Evolutionary conservation across 2,113 vertebrate genomes (phyloP), one percentile per base, ranked within the genome.

Genomic region (Otus sunia): DNA sequence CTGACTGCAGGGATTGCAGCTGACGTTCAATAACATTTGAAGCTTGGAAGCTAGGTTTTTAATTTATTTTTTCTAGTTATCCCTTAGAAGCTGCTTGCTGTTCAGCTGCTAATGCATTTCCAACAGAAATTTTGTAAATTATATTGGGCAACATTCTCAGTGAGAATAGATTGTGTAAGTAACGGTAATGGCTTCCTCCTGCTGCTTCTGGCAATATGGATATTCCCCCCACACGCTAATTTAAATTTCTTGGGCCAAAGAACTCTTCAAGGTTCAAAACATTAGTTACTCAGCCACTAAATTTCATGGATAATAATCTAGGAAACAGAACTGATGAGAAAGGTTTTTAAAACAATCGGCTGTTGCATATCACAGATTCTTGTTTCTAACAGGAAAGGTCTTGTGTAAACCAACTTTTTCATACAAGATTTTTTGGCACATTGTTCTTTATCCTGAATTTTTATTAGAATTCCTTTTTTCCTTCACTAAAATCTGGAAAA

Each of bases 41-140:
- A 96, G 74, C 90, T 93, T 95, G 32, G 45, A 91, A 95, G 88
- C 93, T 94, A 92, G 81, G 88, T 89, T 97, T 97, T 97, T 90
- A 96, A 96, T 97, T 94, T 95, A 66, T 91, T 97, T 97, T 97
- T 96, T 93, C 91, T 94, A 10, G 95, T 97, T 97, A 85, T 96
- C 95, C 91, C 23, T n/a, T 91, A 96, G 95, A 98, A 97, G 85
- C 92, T 95, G 73, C 96, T 97, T 95, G 50, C 92, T 91, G 97
- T 97, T 98, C 96, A 97, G 95, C 91, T 89, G 94, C 97, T 98
- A 98, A 98, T 98, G 97, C 97, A 98, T 97, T 97, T 98, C 96
- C 97, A 97, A 93, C 92, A 93, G 98, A 98, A 98, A 97, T 96
- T 97, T 98, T 98, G 97, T 97, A 98, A 98, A 98, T 98, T 98